Conservation (phyloP, 2,888 invertebrate genomes). For the Sinhomidia bicolor region DNA sequence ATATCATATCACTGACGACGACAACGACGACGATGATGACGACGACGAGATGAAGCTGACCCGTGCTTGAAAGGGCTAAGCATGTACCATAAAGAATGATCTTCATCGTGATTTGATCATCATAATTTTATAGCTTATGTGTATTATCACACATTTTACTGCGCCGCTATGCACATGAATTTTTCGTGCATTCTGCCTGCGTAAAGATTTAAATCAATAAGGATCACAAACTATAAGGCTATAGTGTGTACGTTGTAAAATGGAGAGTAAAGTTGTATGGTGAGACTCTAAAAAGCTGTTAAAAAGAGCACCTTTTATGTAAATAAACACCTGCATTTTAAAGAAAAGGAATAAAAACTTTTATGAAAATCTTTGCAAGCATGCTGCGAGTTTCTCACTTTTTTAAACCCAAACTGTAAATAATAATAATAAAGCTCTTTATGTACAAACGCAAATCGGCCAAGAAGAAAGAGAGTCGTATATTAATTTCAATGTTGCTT, state of each 20-base stretch:
- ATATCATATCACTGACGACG: not conserved
- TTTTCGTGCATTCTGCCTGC: not conserved
- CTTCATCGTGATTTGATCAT: slow-evolving; percentile 17
- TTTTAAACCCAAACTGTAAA: slow-evolving; percentile 29
- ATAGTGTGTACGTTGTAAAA: no score
- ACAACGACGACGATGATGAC: no score
- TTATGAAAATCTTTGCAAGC: not conserved
- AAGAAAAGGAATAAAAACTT: not conserved
- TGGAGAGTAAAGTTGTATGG: no score
- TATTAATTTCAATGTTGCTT: not conserved
- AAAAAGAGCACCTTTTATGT: not conserved
- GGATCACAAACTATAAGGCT: not conserved
- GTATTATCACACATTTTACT: slow-evolving; percentile 5
- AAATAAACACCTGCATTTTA: not conserved
- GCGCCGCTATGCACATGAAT: not conserved
- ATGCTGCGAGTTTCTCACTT: slow-evolving; percentile 22
- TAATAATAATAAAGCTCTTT: not conserved
- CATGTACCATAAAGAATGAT: slow-evolving; percentile 9
- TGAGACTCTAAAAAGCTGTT: no score
- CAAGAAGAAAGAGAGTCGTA: not conserved
- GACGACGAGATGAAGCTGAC: not conserved
- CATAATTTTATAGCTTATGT: slow-evolving; percentile 27
- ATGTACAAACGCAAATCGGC: no score
- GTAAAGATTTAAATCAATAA: slow-evolving; percentile 27
- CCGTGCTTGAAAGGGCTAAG: not conserved